These are phyloP conservation scores for Henricia sp. DNA, from an alignment of 53 echinoderm and acorn worm species.

Conservation along the genomic window DNA sequence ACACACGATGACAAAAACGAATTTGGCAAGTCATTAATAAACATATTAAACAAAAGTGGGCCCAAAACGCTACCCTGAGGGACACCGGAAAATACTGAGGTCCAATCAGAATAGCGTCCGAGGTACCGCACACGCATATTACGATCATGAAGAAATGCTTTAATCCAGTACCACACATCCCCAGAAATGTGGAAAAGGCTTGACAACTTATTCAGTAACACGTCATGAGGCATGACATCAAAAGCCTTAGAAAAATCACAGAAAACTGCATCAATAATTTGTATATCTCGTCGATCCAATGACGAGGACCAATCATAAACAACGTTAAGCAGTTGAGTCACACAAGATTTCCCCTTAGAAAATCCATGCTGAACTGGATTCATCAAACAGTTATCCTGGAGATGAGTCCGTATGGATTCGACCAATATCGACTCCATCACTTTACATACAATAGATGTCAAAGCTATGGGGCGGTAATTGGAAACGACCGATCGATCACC, in stretches of 20 bases:
- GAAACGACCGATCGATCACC: neutral
- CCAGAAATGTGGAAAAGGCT: neutral
- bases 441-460: neutral
- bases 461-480: neutral
- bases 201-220: neutral
- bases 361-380: neutral
- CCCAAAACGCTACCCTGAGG: neutral
- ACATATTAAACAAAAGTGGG: neutral
- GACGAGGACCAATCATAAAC: neutral
- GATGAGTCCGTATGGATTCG: neutral
- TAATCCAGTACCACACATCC: neutral
- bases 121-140: neutral
- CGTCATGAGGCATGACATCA: neutral
- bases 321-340: neutral
- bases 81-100: neutral
- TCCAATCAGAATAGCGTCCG: neutral
- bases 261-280: neutral
- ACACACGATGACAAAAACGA: neutral
- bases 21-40: neutral
- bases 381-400: neutral
- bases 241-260: neutral
- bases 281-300: neutral
- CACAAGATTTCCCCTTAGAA: neutral
- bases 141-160: neutral
- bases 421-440: neutral